These are phyloP conservation scores for Centropus bengalensis DNA, from an alignment of 2,113 vertebrate genomes.

Conservation along the genomic window DNA sequence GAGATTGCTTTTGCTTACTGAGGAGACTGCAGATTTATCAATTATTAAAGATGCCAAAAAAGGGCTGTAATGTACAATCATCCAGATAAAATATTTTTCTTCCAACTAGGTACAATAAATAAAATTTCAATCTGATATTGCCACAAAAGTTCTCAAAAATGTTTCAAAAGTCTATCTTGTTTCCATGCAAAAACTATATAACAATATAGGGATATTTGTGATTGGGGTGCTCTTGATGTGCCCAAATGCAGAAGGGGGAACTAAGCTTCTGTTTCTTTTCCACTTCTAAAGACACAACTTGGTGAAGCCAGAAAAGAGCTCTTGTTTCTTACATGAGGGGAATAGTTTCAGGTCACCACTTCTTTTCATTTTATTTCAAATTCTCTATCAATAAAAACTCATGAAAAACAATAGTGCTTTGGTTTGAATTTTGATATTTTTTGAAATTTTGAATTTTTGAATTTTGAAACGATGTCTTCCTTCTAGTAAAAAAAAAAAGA, in stretches of 20 bases:
- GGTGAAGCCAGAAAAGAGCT: neutral
- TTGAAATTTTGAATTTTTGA: too few species aligned
- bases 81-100: neutral
- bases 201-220: neutral
- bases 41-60: neutral
- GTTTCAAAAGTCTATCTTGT: neutral
- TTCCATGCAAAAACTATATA: neutral
- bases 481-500: neutral
- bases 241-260: neutral
- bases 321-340: neutral
- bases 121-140: neutral
- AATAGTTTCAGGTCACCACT: neutral
- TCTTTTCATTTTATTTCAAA: neutral
- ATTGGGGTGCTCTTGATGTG: neutral
- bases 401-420: neutral
- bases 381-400: neutral
- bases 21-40: neutral
- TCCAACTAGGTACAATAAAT: neutral
- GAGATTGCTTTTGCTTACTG: neutral
- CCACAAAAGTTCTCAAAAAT: neutral
- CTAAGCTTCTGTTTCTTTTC: neutral
- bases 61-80: neutral
- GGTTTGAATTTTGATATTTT: neutral
- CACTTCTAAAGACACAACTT: neutral
- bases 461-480: neutral